Evolutionary conservation across 2,797 vertebrate genomes (phyloP).

Genomic region (Ficedula albicollis): DNA sequence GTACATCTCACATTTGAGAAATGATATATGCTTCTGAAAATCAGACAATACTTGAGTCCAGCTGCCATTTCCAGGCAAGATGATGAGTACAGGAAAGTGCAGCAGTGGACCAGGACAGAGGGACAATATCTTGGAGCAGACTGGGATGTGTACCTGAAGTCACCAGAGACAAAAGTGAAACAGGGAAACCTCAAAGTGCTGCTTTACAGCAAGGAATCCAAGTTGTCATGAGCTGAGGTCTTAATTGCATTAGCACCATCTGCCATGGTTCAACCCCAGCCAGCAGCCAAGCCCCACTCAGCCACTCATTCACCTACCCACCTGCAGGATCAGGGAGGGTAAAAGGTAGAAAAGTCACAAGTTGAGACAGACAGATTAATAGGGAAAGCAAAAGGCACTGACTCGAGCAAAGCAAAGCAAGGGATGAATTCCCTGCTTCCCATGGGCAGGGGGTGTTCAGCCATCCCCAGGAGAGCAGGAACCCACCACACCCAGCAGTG

Average conservation of each 20-base stretch:
- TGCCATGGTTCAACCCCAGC: background rate
- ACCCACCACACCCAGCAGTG: no score
- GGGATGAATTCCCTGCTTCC: background rate
- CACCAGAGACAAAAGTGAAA: background rate
- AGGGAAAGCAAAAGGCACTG: background rate
- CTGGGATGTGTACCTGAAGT: background rate
- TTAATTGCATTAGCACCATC: background rate
- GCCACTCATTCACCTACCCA: background rate
- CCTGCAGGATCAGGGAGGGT: background rate
- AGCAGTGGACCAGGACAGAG: background rate
- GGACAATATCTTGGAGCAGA: background rate
- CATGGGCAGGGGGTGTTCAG: background rate
- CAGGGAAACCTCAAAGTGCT: background rate
- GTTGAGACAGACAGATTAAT: background rate
- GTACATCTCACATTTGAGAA: background rate
- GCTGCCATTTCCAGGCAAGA: background rate
- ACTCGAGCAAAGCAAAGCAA: background rate
- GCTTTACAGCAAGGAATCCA: rapidly evolving
- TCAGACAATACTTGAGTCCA: background rate
- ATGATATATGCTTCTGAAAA: background rate
- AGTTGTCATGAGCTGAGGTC: background rate
- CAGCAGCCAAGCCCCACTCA: background rate
- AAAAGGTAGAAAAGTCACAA: background rate
- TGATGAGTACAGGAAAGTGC: background rate
- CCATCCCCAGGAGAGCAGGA: background rate